Percentiles rank a stretch among this genome's conserved stretches.
phyloP scores from a whole-genome alignment of 2,797 vertebrate species.

The Diplodus sargus region DNA sequence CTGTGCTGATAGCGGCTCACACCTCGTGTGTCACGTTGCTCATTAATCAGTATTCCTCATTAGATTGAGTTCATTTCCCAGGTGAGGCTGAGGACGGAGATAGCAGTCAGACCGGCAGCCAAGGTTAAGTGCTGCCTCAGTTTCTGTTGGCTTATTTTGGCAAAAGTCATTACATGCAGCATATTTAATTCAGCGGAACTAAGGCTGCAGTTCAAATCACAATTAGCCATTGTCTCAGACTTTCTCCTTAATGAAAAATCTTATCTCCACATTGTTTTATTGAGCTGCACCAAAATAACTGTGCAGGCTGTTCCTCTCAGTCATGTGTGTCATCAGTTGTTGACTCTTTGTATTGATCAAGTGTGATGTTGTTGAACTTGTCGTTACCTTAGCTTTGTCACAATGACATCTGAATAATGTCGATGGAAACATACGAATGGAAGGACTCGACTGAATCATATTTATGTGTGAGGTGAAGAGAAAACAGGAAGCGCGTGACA shows the following conservation, averaged over 20 bases:
- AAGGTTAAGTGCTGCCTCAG: conserved; percentile 54
- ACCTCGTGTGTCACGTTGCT: conserved; percentile 46
- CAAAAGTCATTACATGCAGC: conserved; percentile 44
- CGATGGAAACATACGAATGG: conserved; percentile 1
- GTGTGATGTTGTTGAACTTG: neutral
- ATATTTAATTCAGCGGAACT: conserved; percentile 46
- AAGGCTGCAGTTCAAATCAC: conserved; percentile 23
- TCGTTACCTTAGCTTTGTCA: neutral
- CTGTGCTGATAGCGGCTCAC: conserved; percentile 32
- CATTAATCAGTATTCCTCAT: conserved; percentile 69
- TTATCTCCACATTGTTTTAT: conserved; percentile 12
- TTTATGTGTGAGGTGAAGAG: neutral
- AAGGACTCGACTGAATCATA: neutral
- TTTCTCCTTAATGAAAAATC: conserved; percentile 29
- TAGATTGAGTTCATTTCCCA: conserved; percentile 65
- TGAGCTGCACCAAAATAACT: conserved; percentile 10
- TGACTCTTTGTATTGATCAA: neutral
- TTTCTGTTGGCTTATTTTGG: conserved; percentile 46
- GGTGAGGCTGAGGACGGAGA: conserved; percentile 52
- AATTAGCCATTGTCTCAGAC: conserved; percentile 13
- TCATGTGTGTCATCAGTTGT: conserved; percentile 15
- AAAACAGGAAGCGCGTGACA: neutral
- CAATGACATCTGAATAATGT: neutral
- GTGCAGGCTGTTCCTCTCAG: neutral
- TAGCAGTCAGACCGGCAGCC: conserved; percentile 47